Conservation (phyloP, 1,140 invertebrate genomes). For the Bombus balteatus region DNA sequence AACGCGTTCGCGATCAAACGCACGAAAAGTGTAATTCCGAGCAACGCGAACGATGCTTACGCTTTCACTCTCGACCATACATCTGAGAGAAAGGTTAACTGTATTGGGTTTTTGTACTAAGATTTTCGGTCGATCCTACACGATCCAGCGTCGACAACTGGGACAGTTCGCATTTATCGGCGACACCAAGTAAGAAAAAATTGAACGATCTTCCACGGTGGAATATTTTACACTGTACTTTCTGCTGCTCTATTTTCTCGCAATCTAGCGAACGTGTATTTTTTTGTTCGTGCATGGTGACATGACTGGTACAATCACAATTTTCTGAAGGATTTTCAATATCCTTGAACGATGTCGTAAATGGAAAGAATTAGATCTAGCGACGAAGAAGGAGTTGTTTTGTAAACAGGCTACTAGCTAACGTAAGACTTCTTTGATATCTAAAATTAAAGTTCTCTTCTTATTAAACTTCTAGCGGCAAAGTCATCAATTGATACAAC, state of each 20-base stretch:
- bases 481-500: fast-evolving
- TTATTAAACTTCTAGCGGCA: too few species aligned
- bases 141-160: conserved; percentile 57
- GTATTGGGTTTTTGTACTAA: conserved; percentile 7
- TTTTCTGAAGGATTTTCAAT: too few species aligned
- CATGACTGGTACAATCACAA: not conserved
- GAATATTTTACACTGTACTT: not conserved
- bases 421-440: not conserved
- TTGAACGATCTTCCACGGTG: too few species aligned
- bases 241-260: not conserved
- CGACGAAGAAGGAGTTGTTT: not conserved
- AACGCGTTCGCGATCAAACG: not conserved
- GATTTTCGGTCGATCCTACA: conserved; percentile 72
- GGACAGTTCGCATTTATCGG: too few species aligned
- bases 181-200: too few species aligned
- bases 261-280: not conserved
- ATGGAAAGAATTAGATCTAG: not conserved
- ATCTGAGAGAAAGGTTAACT: conserved; percentile 68
- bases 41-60: conserved; percentile 54
- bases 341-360: not conserved
- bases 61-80: conserved; percentile 79
- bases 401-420: not conserved
- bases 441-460: too few species aligned
- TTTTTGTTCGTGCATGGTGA: not conserved
- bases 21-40: conserved; percentile 1